phyloP scores from a whole-genome alignment of 2,888 invertebrate species.

The Cantharis flavilabris region DNA sequence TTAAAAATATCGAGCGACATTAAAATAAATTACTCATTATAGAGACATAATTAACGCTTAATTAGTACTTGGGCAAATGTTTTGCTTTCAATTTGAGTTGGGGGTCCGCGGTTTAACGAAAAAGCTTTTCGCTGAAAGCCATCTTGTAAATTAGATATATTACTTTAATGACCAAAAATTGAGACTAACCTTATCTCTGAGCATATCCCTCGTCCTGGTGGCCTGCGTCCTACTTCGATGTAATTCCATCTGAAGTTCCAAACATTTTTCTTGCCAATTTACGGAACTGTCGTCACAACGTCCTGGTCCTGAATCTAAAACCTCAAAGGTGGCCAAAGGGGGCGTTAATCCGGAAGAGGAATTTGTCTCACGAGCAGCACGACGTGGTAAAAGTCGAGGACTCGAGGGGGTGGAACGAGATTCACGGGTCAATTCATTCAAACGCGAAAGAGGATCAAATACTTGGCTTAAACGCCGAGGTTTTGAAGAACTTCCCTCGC shows the following conservation, averaged over 20 bases:
- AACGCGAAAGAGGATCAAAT: conserved; percentile 78
- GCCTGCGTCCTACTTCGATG: conserved; percentile 87
- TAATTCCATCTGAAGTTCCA: conserved; percentile 83
- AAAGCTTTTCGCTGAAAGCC: neutral
- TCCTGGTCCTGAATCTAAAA: conserved; percentile 52
- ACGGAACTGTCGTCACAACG: conserved; percentile 57
- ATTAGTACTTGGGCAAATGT: neutral
- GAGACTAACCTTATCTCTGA: conserved; percentile 82
- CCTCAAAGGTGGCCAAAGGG: conserved; percentile 45
- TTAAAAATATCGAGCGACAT: neutral
- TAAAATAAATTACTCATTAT: neutral
- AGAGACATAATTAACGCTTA: neutral
- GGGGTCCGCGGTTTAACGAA: neutral
- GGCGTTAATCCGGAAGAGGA: conserved; percentile 42
- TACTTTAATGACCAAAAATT: neutral
- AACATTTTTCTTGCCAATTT: conserved; percentile 89
- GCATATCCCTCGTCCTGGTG: conserved; percentile 83
- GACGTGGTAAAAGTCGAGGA: conserved; percentile 70
- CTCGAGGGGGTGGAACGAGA: conserved; percentile 70
- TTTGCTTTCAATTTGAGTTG: neutral
- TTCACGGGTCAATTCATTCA: conserved; percentile 65
- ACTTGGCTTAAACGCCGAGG: conserved; percentile 79
- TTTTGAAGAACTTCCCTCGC: conserved; percentile 32
- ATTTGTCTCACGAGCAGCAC: conserved; percentile 39
- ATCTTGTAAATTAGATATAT: neutral